Percentiles rank a stretch among this genome's conserved stretches.
phyloP scores from a whole-genome alignment of 2,797 vertebrate species.

The Simalia tracyae region DNA sequence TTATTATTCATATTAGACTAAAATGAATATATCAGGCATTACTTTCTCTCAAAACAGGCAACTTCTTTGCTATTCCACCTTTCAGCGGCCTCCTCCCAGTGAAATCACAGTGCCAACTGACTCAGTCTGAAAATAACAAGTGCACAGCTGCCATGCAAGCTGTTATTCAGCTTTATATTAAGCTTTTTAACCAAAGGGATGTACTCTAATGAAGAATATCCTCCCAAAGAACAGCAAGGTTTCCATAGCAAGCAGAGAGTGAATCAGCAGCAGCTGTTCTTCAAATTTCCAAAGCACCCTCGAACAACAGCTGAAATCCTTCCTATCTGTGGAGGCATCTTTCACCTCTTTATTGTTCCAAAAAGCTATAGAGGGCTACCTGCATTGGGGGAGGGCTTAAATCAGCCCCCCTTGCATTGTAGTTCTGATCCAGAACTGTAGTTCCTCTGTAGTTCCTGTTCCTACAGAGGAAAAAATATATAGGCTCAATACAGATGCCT shows the following conservation, averaged over 20 bases:
- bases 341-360: not conserved
- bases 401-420: not conserved
- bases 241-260: not conserved
- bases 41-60: not conserved
- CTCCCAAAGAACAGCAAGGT: not conserved
- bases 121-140: not conserved
- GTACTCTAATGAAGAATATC: not conserved
- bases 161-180: constrained; percentile 13
- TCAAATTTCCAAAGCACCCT: not conserved
- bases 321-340: not conserved
- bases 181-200: not conserved
- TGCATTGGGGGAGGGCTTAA: not conserved
- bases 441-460: not conserved
- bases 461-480: not conserved
- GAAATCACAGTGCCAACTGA: not conserved
- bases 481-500: not conserved
- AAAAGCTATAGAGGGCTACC: not conserved
- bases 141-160: not conserved
- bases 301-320: not conserved
- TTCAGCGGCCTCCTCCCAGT: not conserved
- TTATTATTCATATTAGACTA: not conserved
- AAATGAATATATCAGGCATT: not conserved
- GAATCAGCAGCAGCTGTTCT: not conserved
- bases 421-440: not conserved
- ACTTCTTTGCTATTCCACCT: not conserved